Percentiles rank a stretch among this genome's conserved stretches.
Evolutionary conservation across 2,113 vertebrate genomes (phyloP).

Genomic region (Phalacrocorax aristotelis): DNA sequence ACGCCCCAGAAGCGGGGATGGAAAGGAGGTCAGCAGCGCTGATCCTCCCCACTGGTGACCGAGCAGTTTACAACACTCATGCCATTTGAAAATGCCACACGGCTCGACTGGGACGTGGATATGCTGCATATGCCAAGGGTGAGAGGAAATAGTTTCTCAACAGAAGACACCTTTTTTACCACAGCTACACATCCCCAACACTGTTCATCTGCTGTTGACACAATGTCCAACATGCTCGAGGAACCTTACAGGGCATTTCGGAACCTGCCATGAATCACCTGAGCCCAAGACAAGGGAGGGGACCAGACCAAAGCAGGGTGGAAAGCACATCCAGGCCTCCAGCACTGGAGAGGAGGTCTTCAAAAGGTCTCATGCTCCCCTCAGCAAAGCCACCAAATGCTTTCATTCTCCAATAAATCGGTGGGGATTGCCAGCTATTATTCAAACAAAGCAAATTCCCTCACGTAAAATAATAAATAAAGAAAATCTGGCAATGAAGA

Average conservation of each 20-base stretch:
- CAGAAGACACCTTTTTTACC: background rate
- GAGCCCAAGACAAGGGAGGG: background rate
- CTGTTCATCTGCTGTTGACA: background rate
- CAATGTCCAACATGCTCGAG: rapidly evolving
- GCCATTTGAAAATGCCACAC: background rate
- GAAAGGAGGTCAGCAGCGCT: background rate
- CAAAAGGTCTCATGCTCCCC: background rate
- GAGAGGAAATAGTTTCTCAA: background rate
- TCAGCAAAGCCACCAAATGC: background rate
- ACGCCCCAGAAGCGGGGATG: background rate
- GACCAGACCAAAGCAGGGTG: background rate
- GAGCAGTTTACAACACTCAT: background rate
- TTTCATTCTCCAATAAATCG: background rate
- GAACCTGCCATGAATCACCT: background rate
- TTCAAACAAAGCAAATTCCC: background rate
- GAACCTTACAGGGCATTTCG: background rate
- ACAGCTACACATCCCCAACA: background rate
- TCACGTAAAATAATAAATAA: background rate
- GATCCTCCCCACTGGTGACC: rapidly evolving
- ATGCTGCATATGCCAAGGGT: background rate
- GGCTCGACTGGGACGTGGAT: background rate
- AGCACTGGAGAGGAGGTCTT: background rate
- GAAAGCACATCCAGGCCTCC: background rate
- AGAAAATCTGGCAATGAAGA: background rate
- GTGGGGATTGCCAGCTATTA: background rate